These are phyloP conservation scores for Drosophila nasuta DNA, from an alignment of 1,140 invertebrate genomes.

Conservation along the genomic window DNA sequence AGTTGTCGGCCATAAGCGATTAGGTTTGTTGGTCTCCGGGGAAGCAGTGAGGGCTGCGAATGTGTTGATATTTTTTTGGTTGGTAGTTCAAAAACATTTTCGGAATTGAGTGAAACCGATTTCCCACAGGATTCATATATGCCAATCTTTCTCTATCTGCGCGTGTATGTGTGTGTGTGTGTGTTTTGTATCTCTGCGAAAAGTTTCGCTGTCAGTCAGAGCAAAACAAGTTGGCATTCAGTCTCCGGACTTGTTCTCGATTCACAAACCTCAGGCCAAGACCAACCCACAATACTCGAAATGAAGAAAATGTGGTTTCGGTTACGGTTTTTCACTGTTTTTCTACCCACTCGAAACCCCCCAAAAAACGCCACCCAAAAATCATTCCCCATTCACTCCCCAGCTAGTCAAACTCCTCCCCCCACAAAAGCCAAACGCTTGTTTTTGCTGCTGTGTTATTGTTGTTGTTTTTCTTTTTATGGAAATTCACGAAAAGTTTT, in stretches of 20 bases:
- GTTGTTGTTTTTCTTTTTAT: slow-evolving; percentile 57
- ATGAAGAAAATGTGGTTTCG: slow-evolving; percentile 84
- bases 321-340: slow-evolving; percentile 84
- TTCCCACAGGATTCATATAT: slow-evolving; percentile 69
- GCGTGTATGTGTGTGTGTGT: slow-evolving; percentile 42
- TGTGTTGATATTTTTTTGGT: slow-evolving; percentile 59
- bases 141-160: slow-evolving; percentile 32
- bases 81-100: slow-evolving; percentile 56
- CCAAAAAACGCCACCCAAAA: neutral
- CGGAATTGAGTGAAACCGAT: slow-evolving; percentile 79
- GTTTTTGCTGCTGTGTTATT: slow-evolving; percentile 52
- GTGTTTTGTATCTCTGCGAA: slow-evolving; percentile 34
- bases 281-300: slow-evolving; percentile 68
- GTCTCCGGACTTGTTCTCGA: neutral
- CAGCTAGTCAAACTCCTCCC: neutral
- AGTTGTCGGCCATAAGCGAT: slow-evolving; percentile 74
- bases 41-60: slow-evolving; percentile 18
- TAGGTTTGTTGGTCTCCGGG: slow-evolving; percentile 79
- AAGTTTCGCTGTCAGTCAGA: slow-evolving; percentile 59
- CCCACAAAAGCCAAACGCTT: slow-evolving; percentile 52
- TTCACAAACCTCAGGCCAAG: slow-evolving; percentile 29
- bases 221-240: slow-evolving; percentile 43
- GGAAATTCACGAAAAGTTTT: slow-evolving; percentile 74
- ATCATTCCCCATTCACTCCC: slow-evolving; percentile 9
- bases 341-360: slow-evolving; percentile 13